phyloP scores from a whole-genome alignment of 2,113 vertebrate species.

The Chaetorhynchus papuensis region DNA sequence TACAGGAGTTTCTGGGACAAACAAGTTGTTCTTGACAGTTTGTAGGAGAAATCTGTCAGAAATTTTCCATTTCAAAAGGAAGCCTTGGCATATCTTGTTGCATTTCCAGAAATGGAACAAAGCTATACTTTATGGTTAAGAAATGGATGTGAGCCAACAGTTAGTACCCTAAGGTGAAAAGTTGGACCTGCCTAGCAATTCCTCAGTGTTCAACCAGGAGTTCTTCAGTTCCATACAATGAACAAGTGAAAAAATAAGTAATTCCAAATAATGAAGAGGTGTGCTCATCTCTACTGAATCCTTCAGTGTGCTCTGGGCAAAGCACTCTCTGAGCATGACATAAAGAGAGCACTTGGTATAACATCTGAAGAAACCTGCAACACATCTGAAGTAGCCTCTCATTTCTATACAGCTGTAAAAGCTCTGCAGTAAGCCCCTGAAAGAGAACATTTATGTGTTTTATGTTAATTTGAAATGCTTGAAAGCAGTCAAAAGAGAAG shows the following conservation, averaged over 20 bases:
- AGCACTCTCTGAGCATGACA: neutral
- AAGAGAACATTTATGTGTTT: slow-evolving; percentile 47
- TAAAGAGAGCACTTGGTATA: neutral
- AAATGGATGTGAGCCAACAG: slow-evolving; percentile 60
- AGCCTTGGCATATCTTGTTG: slow-evolving; percentile 57
- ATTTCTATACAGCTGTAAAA: slow-evolving; percentile 53
- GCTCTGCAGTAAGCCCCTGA: slow-evolving; percentile 49
- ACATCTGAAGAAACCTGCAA: slow-evolving; percentile 31
- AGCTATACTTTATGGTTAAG: slow-evolving; percentile 40
- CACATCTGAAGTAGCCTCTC: slow-evolving; percentile 26
- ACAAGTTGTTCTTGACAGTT: slow-evolving; percentile 54
- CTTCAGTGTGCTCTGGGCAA: neutral
- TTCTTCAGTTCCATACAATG: slow-evolving; percentile 31
- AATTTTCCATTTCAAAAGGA: slow-evolving; percentile 64
- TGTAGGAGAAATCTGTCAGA: slow-evolving; percentile 56
- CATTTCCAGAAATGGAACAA: slow-evolving; percentile 66
- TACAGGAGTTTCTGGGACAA: slow-evolving; percentile 42
- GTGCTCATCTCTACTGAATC: neutral
- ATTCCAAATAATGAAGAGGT: neutral
- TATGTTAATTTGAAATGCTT: slow-evolving; percentile 58
- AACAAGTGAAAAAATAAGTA: slow-evolving; percentile 22
- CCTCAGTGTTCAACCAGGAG: slow-evolving; percentile 38
- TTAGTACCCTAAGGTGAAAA: slow-evolving; percentile 67
- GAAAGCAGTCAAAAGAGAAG: slow-evolving; percentile 48
- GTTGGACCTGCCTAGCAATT: slow-evolving; percentile 35